phyloP scores from a whole-genome alignment of 2,797 vertebrate genomes.

The Notoglanidium macrostoma region DNA sequence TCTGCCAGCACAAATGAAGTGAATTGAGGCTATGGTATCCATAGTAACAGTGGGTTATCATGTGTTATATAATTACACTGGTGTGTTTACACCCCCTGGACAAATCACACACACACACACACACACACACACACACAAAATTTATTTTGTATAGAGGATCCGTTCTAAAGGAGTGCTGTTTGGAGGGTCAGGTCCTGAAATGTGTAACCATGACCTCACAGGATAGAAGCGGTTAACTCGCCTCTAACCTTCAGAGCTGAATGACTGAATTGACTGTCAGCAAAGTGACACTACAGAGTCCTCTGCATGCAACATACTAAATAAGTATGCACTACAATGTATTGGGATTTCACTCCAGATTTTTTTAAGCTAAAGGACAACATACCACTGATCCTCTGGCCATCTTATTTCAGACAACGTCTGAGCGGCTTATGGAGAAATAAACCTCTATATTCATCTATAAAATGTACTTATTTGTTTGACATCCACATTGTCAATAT shows the following conservation, averaged over 20 bases:
- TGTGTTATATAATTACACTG: constrained; percentile 70
- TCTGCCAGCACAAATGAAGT: constrained; percentile 59
- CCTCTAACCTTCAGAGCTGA: neutral
- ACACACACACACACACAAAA: neutral
- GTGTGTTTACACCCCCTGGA: constrained; percentile 69
- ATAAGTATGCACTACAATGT: neutral
- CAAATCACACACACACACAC: constrained; percentile 49
- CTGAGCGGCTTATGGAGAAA: neutral
- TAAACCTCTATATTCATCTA: neutral
- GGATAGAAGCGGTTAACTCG: neutral
- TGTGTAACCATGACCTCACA: constrained; percentile 1
- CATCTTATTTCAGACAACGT: neutral
- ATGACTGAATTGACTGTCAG: neutral
- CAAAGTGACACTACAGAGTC: neutral
- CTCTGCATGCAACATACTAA: neutral
- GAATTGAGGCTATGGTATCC: constrained; percentile 68
- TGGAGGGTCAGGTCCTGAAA: constrained; percentile 10
- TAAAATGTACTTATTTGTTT: neutral
- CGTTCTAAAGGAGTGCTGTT: constrained; percentile 43
- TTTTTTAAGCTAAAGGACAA: neutral
- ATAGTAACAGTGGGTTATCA: constrained; percentile 74
- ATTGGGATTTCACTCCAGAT: neutral
- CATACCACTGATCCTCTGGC: neutral
- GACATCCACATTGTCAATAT: neutral
- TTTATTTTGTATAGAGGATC: constrained; percentile 56